Evolutionary conservation across 1,140 invertebrate species (phyloP), one percentile per base, ranked within the genome.

Genomic region (Stegodyphus dumicola): DNA sequence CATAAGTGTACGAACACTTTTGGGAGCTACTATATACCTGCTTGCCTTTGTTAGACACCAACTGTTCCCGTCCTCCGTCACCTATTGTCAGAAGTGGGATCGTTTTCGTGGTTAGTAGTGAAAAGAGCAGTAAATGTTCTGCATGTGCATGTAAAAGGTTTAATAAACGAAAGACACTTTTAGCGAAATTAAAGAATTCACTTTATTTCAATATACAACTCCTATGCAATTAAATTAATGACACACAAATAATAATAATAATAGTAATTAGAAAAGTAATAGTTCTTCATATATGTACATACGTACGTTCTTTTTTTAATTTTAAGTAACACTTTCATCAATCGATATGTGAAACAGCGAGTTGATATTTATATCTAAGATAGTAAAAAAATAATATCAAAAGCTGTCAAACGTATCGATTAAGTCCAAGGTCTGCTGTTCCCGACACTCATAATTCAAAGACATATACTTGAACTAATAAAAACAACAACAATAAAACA

Each of bases 161-260:
- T 15, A 60, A 60, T 15, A 1, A 15, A 60, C 9, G 15, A 11
- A 60, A 60, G 1, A 11, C 56, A 60, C 9, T 60, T 11, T 60
- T 9, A 60, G 56, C n/a, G 15, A 54, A 67, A 7, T 77, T 60
- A 77, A 66, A 54, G 33, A 60, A 77, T 48, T 60, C 52, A 79
- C 13, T 79, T 79, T 79, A 79, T 79, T 79, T 79, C 77, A 79
- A 79, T 79, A 70, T 51, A 69, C 77, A 79, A 51, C 13, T 79
- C 77, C 65, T 79, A 69, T 70, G 77, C 64, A 79, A 79, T 79
- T 79, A 79, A 79, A 79, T 79, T 79, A 79, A 79, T 33, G 48
- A 74, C 51, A 60, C 33, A 33, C 33, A 33, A 33, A 60, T 11
- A 60, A 60, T 15, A 60, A 60, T 60, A 60, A 60, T 15, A 60